Evolutionary conservation across 53 echinoderm and acorn worm species (phyloP), one percentile per base, ranked within the genome.

Genomic region (Arbacia lixula): DNA sequence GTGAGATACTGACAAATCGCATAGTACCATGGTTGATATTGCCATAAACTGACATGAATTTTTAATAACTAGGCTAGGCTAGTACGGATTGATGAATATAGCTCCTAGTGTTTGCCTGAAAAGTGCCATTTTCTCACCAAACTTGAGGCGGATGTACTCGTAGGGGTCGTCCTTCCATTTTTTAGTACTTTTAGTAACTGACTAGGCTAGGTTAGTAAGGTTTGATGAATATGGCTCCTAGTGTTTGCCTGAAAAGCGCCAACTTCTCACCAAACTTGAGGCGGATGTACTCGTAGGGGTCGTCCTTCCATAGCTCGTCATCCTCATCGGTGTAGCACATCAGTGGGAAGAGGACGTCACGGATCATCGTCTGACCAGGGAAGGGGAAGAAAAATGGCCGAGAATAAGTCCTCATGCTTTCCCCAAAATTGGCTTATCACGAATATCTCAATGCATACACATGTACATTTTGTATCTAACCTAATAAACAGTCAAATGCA

Each of bases 241-340:
- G 6, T 46, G 8, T 46, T 58, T 17, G 20, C 60, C 50, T 19
- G 24, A 58, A 8, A 17, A 9, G 19, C 8, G 2, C 8, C 19
- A 8, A 68, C 4, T 25, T 17, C 93, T 83, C 68, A 95, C 95
- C 95, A 91, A 95, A 95, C 77, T 95, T 95, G 64, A 95, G 74
- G 25, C 92, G 83, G 54, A 95, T 95, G 62, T 95, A 95, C 80
- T 95, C 95, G 56, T 91, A 93, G 0, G 95, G 95, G 29, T 95
- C 95, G 5, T 95, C 95, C 16, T 84, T 91, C 95, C 95, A 95
- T 6, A 95, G 61, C 21, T 93, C 95, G 17, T 93, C 95, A 37
- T 95, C 92, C 67, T 95, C 95, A 66, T 95, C 95, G 5, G 92
- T 95, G 86, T 95, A 93, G 73, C 95, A 95, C 95, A 95, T 95